A percentile compares a stretch with the other conserved stretches of the same genome.
Conservation (phyloP, 2,797 vertebrate species). For the Thunnus albacares region DNA sequence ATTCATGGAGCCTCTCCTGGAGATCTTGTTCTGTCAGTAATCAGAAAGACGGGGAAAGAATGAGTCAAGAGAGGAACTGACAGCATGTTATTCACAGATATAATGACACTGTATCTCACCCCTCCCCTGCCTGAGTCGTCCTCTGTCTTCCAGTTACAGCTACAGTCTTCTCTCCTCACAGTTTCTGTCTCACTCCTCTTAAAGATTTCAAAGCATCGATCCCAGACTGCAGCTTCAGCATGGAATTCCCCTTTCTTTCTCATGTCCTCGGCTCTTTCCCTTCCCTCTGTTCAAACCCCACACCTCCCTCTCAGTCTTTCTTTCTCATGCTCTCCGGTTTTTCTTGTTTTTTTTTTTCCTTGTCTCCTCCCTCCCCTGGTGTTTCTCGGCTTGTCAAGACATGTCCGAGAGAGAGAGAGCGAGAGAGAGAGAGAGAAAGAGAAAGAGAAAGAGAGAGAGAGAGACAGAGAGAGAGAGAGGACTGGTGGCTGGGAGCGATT, state of each 20-base stretch:
- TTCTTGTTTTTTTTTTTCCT: conserved; percentile 80
- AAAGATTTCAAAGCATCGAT: conserved; percentile 28
- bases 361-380: conserved; percentile 76
- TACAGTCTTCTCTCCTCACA: conserved; percentile 25
- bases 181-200: conserved; percentile 46
- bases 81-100: conserved; percentile 57
- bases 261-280: conserved; percentile 46
- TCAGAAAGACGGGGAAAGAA: conserved; percentile 44
- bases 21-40: conserved; percentile 46
- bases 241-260: conserved; percentile 71
- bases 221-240: conserved; percentile 45
- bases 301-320: conserved; percentile 43
- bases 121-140: conserved; percentile 15
- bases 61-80: conserved; percentile 54
- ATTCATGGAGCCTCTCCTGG: conserved; percentile 19
- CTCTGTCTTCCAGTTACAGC: conserved; percentile 52
- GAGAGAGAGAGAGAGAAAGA: conserved; percentile 20
- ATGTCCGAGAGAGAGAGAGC: conserved; percentile 62
- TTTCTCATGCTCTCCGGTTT: conserved; percentile 69
- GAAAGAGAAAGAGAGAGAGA: conserved; percentile 27
- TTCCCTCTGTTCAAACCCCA: conserved; percentile 48
- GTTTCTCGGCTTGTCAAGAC: conserved; percentile 81
- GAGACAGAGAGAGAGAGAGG: conserved; percentile 24
- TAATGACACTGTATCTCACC: conserved; percentile 55
- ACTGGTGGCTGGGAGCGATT: conserved; percentile 30